Conservation (phyloP, 2,888 invertebrate species). For the Tachina fera region DNA sequence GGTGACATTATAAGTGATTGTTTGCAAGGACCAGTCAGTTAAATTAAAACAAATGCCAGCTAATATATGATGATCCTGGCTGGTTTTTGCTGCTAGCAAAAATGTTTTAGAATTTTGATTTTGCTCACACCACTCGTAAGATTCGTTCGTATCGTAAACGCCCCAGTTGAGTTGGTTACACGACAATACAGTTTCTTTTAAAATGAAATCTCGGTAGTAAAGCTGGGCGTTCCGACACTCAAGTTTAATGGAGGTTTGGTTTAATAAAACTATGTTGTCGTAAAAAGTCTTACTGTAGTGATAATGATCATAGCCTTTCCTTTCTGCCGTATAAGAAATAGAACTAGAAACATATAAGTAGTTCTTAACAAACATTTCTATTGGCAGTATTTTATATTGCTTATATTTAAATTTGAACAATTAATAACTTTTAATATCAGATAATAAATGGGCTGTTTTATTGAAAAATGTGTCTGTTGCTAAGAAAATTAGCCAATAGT, state of each 20-base stretch:
- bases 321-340: background rate
- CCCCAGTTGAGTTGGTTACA: constrained; percentile 24
- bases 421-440: too few relatives aligned
- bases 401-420: too few relatives aligned
- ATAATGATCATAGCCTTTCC: background rate
- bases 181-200: background rate
- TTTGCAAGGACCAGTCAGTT: constrained; percentile 7
- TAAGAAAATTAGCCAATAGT: too few relatives aligned
- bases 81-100: constrained; percentile 25
- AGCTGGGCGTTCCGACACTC: background rate
- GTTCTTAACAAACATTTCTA: too few relatives aligned
- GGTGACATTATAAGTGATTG: constrained; percentile 44
- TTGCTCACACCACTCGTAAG: constrained; percentile 40
- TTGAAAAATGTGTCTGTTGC: too few relatives aligned
- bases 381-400: too few relatives aligned
- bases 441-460: too few relatives aligned
- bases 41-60: constrained; percentile 49
- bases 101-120: constrained; percentile 44
- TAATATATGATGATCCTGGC: constrained; percentile 18
- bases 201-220: background rate
- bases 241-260: background rate
- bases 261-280: background rate
- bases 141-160: constrained; percentile 22
- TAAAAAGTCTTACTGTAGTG: background rate
- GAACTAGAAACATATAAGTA: constrained; percentile 1